These are phyloP conservation scores for Drosophila seclusa DNA, from an alignment of 2,888 invertebrate genomes.

Conservation along the genomic window DNA sequence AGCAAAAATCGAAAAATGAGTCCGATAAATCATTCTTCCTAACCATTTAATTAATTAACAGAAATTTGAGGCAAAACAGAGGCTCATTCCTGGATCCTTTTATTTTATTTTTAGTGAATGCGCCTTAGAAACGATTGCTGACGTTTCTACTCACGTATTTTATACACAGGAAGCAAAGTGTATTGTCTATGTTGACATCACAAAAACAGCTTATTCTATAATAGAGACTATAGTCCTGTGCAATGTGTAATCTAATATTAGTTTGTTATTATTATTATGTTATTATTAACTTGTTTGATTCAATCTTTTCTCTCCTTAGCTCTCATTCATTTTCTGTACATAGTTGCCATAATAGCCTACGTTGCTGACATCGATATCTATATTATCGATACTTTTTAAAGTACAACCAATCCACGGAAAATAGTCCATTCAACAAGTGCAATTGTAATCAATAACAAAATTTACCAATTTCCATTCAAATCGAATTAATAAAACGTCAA, in stretches of 20 bases:
- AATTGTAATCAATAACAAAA: constrained; percentile 38
- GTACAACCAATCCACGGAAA: constrained; percentile 25
- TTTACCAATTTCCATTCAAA: constrained; percentile 12
- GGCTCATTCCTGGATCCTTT: background rate
- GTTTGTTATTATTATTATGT: background rate
- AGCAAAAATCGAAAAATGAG: background rate
- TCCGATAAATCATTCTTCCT: background rate
- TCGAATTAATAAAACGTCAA: constrained; percentile 24
- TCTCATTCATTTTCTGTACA: background rate
- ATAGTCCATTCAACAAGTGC: constrained; percentile 55
- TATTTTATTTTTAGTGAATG: background rate
- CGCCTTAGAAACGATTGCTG: background rate
- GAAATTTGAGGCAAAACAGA: background rate
- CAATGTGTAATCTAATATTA: background rate
- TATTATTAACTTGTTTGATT: background rate
- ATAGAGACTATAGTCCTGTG: background rate
- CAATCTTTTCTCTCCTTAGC: background rate
- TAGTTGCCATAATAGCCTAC: background rate
- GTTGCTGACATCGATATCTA: constrained; percentile 10
- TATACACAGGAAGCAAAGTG: background rate
- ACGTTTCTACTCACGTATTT: background rate
- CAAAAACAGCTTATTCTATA: background rate
- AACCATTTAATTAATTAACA: background rate
- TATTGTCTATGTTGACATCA: background rate
- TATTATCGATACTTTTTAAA: constrained; percentile 30